Evolutionary conservation across 2,888 invertebrate genomes (phyloP).

Genomic region (Cantharis flavilabris): DNA sequence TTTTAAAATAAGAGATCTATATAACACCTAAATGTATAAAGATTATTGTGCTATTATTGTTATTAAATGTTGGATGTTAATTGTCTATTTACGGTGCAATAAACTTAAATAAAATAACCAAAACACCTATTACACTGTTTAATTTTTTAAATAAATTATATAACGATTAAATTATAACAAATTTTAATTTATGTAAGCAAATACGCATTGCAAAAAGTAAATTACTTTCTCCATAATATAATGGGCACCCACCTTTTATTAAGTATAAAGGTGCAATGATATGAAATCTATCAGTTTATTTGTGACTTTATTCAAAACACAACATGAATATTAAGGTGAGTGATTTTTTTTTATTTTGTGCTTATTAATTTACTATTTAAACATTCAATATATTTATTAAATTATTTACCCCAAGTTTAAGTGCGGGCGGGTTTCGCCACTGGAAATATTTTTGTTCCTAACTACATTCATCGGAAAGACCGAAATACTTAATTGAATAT

Average conservation of each 20-base stretch:
- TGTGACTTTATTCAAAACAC: conserved; percentile 5
- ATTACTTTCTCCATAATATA: conserved; percentile 44
- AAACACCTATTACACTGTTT: conserved; percentile 25
- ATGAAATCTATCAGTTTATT: conserved; percentile 17
- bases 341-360: background rate
- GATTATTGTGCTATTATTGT: conserved; percentile 38
- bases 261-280: conserved; percentile 39
- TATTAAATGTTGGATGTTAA: conserved; percentile 52
- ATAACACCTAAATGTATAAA: conserved; percentile 38
- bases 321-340: conserved; percentile 24
- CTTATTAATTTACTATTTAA: background rate
- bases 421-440: background rate
- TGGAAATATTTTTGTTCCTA: background rate
- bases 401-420: background rate
- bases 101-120: conserved; percentile 41
- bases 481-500: too few species aligned
- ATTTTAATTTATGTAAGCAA: conserved; percentile 41
- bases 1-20: conserved; percentile 37
- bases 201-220: conserved; percentile 29
- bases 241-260: conserved; percentile 42
- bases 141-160: conserved; percentile 16
- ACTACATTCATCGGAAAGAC: too few species aligned
- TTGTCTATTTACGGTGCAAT: conserved; percentile 53
- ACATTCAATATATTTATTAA: background rate
- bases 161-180: conserved; percentile 36